Evolutionary conservation across 2,797 vertebrate species (phyloP), one percentile per base, ranked within the genome.

Genomic region (Protonibea diacanthus): DNA sequence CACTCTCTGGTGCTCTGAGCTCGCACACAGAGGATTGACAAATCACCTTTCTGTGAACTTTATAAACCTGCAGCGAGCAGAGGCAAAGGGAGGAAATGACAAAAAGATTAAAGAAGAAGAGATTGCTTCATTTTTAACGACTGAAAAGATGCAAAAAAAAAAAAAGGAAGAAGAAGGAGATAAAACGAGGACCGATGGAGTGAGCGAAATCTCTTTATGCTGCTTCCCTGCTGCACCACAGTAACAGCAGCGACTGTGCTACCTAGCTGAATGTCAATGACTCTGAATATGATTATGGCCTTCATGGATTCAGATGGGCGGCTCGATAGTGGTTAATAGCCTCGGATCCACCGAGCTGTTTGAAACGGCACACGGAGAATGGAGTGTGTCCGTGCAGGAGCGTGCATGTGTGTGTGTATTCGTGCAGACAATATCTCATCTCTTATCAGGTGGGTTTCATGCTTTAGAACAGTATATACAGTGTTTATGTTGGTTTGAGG

Each of bases 281-380:
- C 82, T 87, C 40, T 80, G 83, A 90, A 93, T 89, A 81, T 85
- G 84, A 92, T 94, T 93, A 92, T 40, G 66, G 83, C 55, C 90
- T 84, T 92, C 85, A 84, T 73, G 72, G 82, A 87, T 92, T 91
- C 88, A 84, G 86, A 91, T 86, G 86, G 85, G 78, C 76, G 80
- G 75, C 67, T 80, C 4, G 66, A 92, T 93, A 84, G 76, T 18
- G 3, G 71, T 81, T 91, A 90, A 92, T 83, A 70, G 86, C 68
- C 74, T 72, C 38, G 64, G 86, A 86, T 88, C 81, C 77, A 56
- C 76, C 88, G 71, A 88, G 81, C 60, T 38, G 55, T 82, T 86
- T 70, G 58, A 84, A 68, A 62, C 27, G 15, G 42, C 44, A 82
- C 51, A 42, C 48, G 51, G 63, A 72, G 76, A 70, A 40, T 45